A percentile compares a stretch with the other conserved stretches of the same genome.
Conservation (phyloP, 2,113 vertebrate species). For the Butastur rufipennis region DNA sequence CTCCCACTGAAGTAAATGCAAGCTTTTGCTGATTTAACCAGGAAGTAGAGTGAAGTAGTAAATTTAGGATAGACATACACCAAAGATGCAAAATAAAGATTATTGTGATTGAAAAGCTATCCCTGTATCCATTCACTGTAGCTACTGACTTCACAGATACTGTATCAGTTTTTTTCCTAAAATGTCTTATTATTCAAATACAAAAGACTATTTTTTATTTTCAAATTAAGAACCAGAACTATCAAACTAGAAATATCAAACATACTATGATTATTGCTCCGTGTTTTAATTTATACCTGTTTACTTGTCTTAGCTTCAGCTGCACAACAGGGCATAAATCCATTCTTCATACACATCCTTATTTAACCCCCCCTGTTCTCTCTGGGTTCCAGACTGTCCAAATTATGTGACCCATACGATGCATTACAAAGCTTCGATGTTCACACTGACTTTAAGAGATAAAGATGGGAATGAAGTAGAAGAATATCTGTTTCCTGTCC, state of each 20-base stretch:
- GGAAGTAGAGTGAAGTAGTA: not conserved
- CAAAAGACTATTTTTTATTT: not conserved
- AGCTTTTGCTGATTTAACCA: not conserved
- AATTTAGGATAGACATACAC: not conserved
- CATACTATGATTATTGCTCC: not conserved
- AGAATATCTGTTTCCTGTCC: not conserved
- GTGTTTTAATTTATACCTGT: not conserved
- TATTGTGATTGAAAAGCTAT: not conserved
- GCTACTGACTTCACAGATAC: not conserved
- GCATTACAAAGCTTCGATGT: not conserved
- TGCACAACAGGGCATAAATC: not conserved
- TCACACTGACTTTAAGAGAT: not conserved
- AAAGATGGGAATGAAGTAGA: not conserved
- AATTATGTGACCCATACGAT: not conserved
- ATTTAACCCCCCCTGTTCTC: not conserved
- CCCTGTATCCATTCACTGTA: not conserved
- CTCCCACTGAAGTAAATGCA: not conserved
- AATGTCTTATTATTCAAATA: not conserved
- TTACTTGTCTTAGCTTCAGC: not conserved
- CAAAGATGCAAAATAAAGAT: not conserved
- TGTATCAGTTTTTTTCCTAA: not conserved
- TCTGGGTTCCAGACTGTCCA: not conserved
- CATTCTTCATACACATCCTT: not conserved
- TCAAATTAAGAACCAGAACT: not conserved
- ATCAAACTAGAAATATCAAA: not conserved